Base-by-base conservation (phyloP, 2,797 vertebrate genomes). In the Perdix hodgsoniae region DNA sequence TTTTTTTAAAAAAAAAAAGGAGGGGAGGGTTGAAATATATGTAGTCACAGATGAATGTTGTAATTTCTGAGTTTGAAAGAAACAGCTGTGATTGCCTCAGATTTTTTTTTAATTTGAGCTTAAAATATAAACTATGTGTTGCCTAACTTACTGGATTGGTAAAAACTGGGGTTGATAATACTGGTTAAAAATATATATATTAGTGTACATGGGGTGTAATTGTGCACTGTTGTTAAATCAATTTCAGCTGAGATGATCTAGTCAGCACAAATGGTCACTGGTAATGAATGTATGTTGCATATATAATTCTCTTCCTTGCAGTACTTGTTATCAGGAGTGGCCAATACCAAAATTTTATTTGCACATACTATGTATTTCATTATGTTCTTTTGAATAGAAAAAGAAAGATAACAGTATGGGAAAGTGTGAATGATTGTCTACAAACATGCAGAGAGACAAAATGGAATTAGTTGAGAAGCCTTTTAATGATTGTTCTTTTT, bases 401-500 rank as follows among this genome's bases (percentile, higher is more conserved):
- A 84, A 33, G 21, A 65, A 54, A 73, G 78, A 92, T 83, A 94
- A 81, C 50, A 16, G 47, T 64, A 56, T 2, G 0, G 13, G 63
- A 88, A 54, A 91, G 31, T 61, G 18, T 75, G 94, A 90, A 81
- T 79, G 45, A 95, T 91, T 74, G 72, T 83, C 82, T 92, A 93
- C 81, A 90, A 94, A 87, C 83, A 90, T 35, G 57, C 52, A 94
- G 72, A 92, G 57, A 86, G 49, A 86, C 76, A 94, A 93, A 92
- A 60, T 70, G 70, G 39, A 92, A 95, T 90, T 92, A 85, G 50
- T 86, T 93, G 52, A n/a, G 37, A 86, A 10, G 39, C 87, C 96
- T 93, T 94, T 85, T 54, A 90, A 85, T 12, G 18, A 82, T 94
- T 95, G 88, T 96, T 91, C 88, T 95, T 95, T 96, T 90, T 95